phyloP scores from a whole-genome alignment of 2,888 invertebrate genomes.

The Steromphala cineraria region DNA sequence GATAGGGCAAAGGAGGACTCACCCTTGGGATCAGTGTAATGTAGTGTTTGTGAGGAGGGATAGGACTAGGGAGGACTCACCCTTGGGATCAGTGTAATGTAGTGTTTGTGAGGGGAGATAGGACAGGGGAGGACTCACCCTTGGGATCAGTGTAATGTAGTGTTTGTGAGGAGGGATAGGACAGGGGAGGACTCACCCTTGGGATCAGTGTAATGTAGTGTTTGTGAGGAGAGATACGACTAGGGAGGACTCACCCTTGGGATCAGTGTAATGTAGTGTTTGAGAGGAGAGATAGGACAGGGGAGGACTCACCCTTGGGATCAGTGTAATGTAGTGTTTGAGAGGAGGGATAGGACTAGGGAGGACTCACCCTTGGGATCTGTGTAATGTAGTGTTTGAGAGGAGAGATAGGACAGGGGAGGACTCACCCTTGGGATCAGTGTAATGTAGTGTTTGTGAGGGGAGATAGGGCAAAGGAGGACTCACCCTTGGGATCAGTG shows the following conservation, averaged over 20 bases:
- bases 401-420: no score
- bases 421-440: constrained; percentile 57
- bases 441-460: constrained; percentile 23
- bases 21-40: constrained; percentile 58
- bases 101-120: no score
- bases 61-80: constrained; percentile 33
- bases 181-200: constrained; percentile 44
- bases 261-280: constrained; percentile 38
- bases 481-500: constrained; percentile 60
- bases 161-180: no score
- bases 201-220: constrained; percentile 46
- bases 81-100: constrained; percentile 53
- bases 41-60: no score
- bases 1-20: constrained; percentile 10
- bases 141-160: constrained; percentile 49
- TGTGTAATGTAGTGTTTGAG: constrained; percentile 32
- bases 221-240: no score
- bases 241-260: constrained; percentile 50
- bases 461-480: no score
- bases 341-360: no score
- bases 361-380: constrained; percentile 55
- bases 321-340: constrained; percentile 35
- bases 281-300: no score
- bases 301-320: constrained; percentile 53
- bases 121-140: constrained; percentile 40